These are phyloP conservation scores for Syrista parreyssii DNA, from an alignment of 2,888 invertebrate genomes.

Conservation along the genomic window DNA sequence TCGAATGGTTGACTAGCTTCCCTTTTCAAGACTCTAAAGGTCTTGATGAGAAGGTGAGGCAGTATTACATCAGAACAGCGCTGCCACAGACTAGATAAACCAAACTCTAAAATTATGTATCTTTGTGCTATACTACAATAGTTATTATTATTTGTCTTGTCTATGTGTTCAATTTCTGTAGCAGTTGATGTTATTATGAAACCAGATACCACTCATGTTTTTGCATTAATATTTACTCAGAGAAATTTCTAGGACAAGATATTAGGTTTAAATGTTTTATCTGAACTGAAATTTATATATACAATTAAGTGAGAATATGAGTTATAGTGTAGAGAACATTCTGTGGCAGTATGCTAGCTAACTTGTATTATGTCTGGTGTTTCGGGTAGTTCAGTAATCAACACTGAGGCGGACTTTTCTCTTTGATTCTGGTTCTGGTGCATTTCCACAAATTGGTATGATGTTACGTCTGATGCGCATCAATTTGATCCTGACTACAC, in stretches of 20 bases:
- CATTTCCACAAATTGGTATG: slow-evolving; percentile 22
- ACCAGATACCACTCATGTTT: not conserved
- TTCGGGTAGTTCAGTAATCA: slow-evolving; percentile 56
- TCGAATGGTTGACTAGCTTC: slow-evolving; percentile 33
- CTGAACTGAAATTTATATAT: not conserved
- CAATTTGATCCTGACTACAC: slow-evolving; percentile 47
- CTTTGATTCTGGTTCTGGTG: slow-evolving; percentile 57
- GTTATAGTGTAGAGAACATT: slow-evolving; percentile 6
- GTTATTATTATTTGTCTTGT: not conserved
- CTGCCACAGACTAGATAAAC: slow-evolving; percentile 36
- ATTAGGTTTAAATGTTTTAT: not conserved
- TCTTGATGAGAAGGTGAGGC: slow-evolving; percentile 58
- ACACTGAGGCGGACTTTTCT: slow-evolving; percentile 60
- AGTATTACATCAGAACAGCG: slow-evolving; percentile 37
- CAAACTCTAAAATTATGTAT: not conserved
- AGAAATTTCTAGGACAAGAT: not conserved
- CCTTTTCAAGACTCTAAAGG: slow-evolving; percentile 22
- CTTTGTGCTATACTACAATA: not conserved
- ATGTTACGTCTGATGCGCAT: slow-evolving; percentile 55
- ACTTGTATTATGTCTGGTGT: slow-evolving; percentile 53
- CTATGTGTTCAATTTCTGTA: not conserved
- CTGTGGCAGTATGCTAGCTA: slow-evolving; percentile 47
- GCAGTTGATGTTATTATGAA: not conserved
- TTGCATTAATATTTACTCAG: not conserved
- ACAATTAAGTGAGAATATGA: not conserved